phyloP scores from a whole-genome alignment of 2,113 vertebrate genomes.

The Castor canadensis region DNA sequence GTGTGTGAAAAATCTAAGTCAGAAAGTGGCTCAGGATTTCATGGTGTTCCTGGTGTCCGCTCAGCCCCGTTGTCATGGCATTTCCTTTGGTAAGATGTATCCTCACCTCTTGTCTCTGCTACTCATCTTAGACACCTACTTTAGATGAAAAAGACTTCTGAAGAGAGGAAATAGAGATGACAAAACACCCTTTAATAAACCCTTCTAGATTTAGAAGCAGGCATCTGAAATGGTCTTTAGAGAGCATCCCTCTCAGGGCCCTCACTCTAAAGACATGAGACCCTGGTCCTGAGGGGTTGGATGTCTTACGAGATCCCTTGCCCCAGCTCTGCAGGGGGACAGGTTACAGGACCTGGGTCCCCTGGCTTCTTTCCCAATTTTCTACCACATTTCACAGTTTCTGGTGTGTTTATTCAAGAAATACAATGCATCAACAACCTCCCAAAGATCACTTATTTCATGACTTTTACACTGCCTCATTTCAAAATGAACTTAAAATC shows the following conservation, averaged over 20 bases:
- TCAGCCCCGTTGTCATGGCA: background rate
- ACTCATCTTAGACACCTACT: background rate
- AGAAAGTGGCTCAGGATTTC: background rate
- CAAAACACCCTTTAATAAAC: background rate
- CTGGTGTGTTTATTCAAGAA: background rate
- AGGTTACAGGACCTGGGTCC: background rate
- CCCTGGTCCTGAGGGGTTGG: background rate
- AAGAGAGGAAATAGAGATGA: slow-evolving; percentile 44
- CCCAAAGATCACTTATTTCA: background rate
- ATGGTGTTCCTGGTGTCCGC: background rate
- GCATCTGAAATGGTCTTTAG: background rate
- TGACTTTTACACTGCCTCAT: background rate
- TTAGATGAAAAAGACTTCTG: slow-evolving; percentile 43
- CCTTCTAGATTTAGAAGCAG: slow-evolving; percentile 22
- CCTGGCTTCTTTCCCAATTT: background rate
- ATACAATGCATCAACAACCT: background rate
- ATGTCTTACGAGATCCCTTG: background rate
- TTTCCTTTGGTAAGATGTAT: background rate
- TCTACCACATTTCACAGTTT: no score
- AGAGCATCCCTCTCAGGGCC: background rate
- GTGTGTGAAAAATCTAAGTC: slow-evolving; percentile 20
- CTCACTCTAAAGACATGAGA: background rate
- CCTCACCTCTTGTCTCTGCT: slow-evolving; percentile 4
- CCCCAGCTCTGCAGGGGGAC: background rate
- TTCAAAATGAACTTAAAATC: slow-evolving; percentile 21